A percentile compares a stretch with the other conserved stretches of the same genome.
Evolutionary conservation across 2,113 vertebrate species (phyloP).

Genomic region (Nyctibius bracteatus): DNA sequence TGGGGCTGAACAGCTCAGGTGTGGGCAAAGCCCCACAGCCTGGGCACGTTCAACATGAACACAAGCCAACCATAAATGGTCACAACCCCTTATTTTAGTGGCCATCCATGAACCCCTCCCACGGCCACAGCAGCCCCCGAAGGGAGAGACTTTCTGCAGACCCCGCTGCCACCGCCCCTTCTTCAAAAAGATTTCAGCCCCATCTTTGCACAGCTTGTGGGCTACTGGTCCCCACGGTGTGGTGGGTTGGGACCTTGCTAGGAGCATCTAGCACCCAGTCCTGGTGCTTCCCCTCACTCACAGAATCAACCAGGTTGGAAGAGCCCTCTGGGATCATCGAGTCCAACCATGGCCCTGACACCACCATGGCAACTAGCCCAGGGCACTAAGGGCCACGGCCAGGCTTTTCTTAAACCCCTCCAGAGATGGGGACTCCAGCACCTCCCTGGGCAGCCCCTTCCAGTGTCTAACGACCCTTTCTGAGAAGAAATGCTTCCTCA

Average conservation of each 20-base stretch:
- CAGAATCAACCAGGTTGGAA: too few relatives aligned
- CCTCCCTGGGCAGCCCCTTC: too few relatives aligned
- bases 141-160: not conserved
- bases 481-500: too few relatives aligned
- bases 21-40: not conserved
- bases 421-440: too few relatives aligned
- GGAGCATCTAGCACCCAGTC: not conserved
- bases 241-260: not conserved
- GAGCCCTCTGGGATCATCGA: too few relatives aligned
- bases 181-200: not conserved
- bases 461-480: too few relatives aligned
- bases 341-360: too few relatives aligned
- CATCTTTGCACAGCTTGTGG: not conserved
- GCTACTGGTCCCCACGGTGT: not conserved
- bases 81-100: not conserved
- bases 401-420: too few relatives aligned
- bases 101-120: not conserved
- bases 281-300: too few relatives aligned
- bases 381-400: too few relatives aligned
- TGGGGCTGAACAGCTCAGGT: not conserved
- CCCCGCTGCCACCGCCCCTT: not conserved
- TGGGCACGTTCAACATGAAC: not conserved
- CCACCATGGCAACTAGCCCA: too few relatives aligned
- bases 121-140: rapidly evolving
- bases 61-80: not conserved